Evolutionary conservation across 1,140 invertebrate genomes (phyloP).

Genomic region (Cylas formicarius): DNA sequence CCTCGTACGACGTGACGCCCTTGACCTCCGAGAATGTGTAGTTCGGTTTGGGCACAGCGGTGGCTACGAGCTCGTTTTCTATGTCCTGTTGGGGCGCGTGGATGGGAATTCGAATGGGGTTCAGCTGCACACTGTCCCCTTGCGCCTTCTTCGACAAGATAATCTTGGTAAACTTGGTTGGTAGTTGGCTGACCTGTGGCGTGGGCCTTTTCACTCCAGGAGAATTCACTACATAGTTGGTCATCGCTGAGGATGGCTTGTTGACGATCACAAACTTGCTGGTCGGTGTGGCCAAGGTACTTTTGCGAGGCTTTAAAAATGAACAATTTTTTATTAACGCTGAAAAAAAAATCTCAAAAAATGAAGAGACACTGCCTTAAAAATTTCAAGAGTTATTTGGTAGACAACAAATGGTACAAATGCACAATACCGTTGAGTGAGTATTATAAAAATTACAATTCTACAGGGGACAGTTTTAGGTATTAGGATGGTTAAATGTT

Average conservation of each 20-base stretch:
- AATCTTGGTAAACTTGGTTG: constrained; percentile 49
- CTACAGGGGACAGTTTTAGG: no score
- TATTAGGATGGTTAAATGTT: no score
- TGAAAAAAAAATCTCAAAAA: no score
- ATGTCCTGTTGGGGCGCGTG: constrained; percentile 25
- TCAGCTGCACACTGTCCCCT: constrained; percentile 4
- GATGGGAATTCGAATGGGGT: background rate
- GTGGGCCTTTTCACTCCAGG: constrained; percentile 24
- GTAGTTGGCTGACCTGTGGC: constrained; percentile 19
- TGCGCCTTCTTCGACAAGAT: constrained; percentile 45
- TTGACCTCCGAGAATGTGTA: constrained; percentile 10
- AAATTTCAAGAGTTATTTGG: no score
- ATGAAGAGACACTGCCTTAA: no score
- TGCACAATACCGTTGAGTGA: no score
- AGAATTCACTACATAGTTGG: constrained; percentile 29
- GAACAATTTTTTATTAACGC: no score
- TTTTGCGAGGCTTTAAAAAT: constrained; percentile 3
- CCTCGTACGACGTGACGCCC: constrained; percentile 4
- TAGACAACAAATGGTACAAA: no score
- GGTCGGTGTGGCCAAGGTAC: constrained; percentile 23
- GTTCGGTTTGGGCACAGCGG: constrained; percentile 19
- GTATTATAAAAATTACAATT: no score
- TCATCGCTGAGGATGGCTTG: constrained; percentile 33
- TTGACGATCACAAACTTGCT: constrained; percentile 37
- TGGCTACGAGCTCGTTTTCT: constrained; percentile 28